A percentile compares a stretch with the other conserved stretches of the same genome.
These are phyloP conservation scores for Cheilosia grossa DNA, from an alignment of 2,888 invertebrate species.

Conservation along the genomic window DNA sequence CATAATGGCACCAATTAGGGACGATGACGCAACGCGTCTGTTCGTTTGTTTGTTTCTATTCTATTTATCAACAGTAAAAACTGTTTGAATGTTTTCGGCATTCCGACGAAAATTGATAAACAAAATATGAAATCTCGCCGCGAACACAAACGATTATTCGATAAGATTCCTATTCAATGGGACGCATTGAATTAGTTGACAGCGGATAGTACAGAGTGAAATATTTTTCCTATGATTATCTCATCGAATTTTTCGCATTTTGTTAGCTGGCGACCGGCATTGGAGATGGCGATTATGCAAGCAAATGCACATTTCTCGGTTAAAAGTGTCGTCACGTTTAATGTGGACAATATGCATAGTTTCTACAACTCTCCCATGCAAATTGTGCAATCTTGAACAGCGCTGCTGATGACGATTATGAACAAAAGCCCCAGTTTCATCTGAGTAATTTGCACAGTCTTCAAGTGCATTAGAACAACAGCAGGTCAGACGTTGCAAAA, in stretches of 20 bases:
- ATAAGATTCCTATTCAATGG: slow-evolving; percentile 30
- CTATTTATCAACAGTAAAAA: slow-evolving; percentile 5
- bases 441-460: slow-evolving; percentile 54
- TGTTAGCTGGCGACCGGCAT: neutral
- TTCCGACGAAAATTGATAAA: slow-evolving; percentile 25
- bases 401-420: slow-evolving; percentile 23
- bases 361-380: slow-evolving; percentile 1
- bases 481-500: slow-evolving; percentile 43
- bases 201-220: neutral
- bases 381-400: slow-evolving; percentile 55
- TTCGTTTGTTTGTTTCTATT: slow-evolving; percentile 13
- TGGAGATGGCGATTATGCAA: slow-evolving; percentile 61
- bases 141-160: slow-evolving; percentile 18
- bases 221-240: slow-evolving; percentile 24
- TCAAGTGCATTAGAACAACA: slow-evolving; percentile 61
- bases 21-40: slow-evolving; percentile 58
- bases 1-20: slow-evolving; percentile 60
- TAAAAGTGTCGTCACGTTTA: slow-evolving; percentile 48
- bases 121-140: slow-evolving; percentile 15
- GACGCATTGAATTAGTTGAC: neutral
- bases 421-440: slow-evolving; percentile 52
- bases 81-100: slow-evolving; percentile 7
- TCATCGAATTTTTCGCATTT: slow-evolving; percentile 1
- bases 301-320: slow-evolving; percentile 27
- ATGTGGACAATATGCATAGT: slow-evolving; percentile 30